Evolutionary conservation across 2,888 invertebrate genomes (phyloP).

Genomic region (Hypercompe scribonia): DNA sequence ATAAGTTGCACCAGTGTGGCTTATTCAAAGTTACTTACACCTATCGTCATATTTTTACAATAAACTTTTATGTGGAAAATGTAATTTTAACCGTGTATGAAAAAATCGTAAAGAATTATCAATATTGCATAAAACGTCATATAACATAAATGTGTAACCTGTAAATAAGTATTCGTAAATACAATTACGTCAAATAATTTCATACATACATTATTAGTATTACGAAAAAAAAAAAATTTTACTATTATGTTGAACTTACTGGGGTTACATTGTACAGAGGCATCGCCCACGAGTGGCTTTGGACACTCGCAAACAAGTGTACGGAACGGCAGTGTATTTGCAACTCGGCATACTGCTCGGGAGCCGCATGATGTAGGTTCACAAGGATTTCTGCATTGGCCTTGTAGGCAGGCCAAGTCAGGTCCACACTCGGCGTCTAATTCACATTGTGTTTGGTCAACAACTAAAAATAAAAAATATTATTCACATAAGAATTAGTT

Average conservation of each 20-base stretch:
- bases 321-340: constrained; percentile 94
- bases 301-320: constrained; percentile 96
- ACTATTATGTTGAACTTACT: constrained; percentile 86
- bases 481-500: not conserved
- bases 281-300: constrained; percentile 94
- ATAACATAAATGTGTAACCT: constrained; percentile 19
- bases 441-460: constrained; percentile 89
- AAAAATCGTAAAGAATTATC: not conserved
- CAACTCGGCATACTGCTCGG: constrained; percentile 93
- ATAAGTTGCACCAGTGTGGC: constrained; percentile 13
- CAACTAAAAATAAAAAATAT: constrained; percentile 63
- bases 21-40: constrained; percentile 8
- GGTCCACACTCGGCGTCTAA: constrained; percentile 95
- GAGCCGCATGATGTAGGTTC: constrained; percentile 92
- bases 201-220: not conserved
- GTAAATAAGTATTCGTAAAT: constrained; percentile 28
- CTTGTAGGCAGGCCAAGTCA: constrained; percentile 93
- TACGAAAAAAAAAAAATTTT: not conserved
- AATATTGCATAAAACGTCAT: constrained; percentile 1
- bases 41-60: constrained; percentile 26
- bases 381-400: constrained; percentile 93
- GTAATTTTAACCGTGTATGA: constrained; percentile 8
- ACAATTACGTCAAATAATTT: not conserved
- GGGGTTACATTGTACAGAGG: constrained; percentile 93
- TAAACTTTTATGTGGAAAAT: constrained; percentile 8